A percentile compares a stretch with the other conserved stretches of the same genome.
phyloP scores from a whole-genome alignment of 2,888 invertebrate genomes.

The Myathropa florea region DNA sequence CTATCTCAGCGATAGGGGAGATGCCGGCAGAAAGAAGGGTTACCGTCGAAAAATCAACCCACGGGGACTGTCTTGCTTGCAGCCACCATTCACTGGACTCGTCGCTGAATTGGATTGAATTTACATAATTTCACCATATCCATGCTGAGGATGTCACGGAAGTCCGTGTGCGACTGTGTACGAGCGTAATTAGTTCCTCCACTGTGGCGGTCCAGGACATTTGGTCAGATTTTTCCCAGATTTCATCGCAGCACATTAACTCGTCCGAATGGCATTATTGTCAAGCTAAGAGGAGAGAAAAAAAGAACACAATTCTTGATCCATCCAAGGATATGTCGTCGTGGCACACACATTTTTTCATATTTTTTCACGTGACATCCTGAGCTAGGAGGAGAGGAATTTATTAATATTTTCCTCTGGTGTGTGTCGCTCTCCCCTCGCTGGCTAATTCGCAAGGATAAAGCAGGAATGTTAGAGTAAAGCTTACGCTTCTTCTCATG shows the following conservation, averaged over 20 bases:
- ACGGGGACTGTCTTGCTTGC: constrained; percentile 17
- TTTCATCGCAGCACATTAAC: constrained; percentile 36
- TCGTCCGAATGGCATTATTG: constrained; percentile 40
- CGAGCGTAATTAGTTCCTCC: constrained; percentile 52
- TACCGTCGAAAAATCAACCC: constrained; percentile 14
- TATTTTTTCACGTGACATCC: constrained; percentile 20
- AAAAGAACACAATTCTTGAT: constrained; percentile 14
- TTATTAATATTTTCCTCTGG: constrained; percentile 59
- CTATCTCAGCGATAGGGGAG: background rate
- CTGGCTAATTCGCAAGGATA: constrained; percentile 61
- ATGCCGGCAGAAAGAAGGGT: constrained; percentile 24
- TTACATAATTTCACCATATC: constrained; percentile 66
- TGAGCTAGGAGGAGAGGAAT: constrained; percentile 9
- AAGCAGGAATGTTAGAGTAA: constrained; percentile 50
- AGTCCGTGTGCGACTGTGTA: constrained; percentile 4
- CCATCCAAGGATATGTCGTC: background rate
- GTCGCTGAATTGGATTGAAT: constrained; percentile 44
- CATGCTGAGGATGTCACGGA: constrained; percentile 41
- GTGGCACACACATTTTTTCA: background rate
- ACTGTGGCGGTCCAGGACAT: constrained; percentile 35
- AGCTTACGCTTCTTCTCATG: constrained; percentile 41
- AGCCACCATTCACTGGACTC: constrained; percentile 19
- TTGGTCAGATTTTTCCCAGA: constrained; percentile 27
- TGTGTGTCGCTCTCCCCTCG: background rate
- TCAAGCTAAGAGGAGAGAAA: constrained; percentile 17